A percentile compares a stretch with the other conserved stretches of the same genome.
Conservation (phyloP, 2,888 invertebrate species). For the Epistrophe grossulariae region DNA sequence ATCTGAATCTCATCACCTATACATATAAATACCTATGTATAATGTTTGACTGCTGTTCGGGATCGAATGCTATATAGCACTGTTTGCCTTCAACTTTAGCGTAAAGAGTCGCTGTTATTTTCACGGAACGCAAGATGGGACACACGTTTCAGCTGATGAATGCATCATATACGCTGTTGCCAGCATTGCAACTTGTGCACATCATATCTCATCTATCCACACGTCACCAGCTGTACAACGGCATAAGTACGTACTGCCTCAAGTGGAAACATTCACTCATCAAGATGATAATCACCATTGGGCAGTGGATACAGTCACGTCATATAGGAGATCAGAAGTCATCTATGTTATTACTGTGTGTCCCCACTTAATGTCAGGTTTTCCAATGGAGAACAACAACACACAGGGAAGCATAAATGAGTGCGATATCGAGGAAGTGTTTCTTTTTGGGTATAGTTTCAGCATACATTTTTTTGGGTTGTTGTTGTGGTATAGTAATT, state of each 20-base stretch:
- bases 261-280: slow-evolving; percentile 72
- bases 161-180: neutral
- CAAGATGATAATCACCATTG: slow-evolving; percentile 57
- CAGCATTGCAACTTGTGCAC: neutral
- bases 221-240: slow-evolving; percentile 42
- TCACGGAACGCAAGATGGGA: slow-evolving; percentile 27
- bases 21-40: slow-evolving; percentile 34
- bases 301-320: slow-evolving; percentile 38
- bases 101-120: slow-evolving; percentile 39
- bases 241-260: slow-evolving; percentile 45
- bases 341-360: slow-evolving; percentile 61
- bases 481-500: slow-evolving; percentile 19
- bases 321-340: slow-evolving; percentile 65
- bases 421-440: slow-evolving; percentile 59
- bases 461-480: slow-evolving; percentile 17
- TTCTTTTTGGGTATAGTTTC: slow-evolving; percentile 22
- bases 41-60: slow-evolving; percentile 46
- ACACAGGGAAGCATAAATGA: slow-evolving; percentile 3
- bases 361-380: slow-evolving; percentile 9
- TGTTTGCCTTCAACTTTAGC: slow-evolving; percentile 57
- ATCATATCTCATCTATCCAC: slow-evolving; percentile 35
- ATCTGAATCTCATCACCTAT: slow-evolving; percentile 59
- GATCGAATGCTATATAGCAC: slow-evolving; percentile 19
- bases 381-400: slow-evolving; percentile 43
- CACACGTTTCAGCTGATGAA: slow-evolving; percentile 54